Conservation (phyloP, 2,888 invertebrate genomes). For the Scaptomyza polygonia region DNA sequence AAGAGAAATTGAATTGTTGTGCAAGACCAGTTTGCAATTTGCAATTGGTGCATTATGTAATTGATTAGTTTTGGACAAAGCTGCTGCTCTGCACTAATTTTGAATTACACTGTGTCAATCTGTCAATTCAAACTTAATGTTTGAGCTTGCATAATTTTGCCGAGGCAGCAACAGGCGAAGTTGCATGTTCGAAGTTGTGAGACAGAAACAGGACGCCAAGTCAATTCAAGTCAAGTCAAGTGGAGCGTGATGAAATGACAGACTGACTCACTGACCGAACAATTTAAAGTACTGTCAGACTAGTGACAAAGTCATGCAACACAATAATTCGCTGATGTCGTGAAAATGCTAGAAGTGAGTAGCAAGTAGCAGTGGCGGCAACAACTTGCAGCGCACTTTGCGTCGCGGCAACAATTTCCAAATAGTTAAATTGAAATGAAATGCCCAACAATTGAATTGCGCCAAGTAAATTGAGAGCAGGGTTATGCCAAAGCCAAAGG, state of each 20-base stretch:
- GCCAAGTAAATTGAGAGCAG: constrained; percentile 59
- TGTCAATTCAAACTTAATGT: constrained; percentile 26
- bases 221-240: too few species aligned
- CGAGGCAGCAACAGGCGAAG: not conserved
- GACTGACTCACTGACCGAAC: constrained; percentile 12
- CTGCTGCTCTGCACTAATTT: not conserved
- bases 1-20: constrained; percentile 7
- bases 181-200: not conserved
- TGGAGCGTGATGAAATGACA: constrained; percentile 34
- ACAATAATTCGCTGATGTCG: constrained; percentile 50
- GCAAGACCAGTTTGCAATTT: constrained; percentile 36
- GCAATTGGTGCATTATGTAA: constrained; percentile 31
- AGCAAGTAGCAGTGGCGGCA: constrained; percentile 9
- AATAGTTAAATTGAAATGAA: constrained; percentile 77
- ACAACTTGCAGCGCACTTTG: constrained; percentile 18
- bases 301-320: constrained; percentile 31
- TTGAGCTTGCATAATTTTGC: constrained; percentile 40
- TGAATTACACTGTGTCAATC: constrained; percentile 4
- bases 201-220: constrained; percentile 7
- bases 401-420: constrained; percentile 48
- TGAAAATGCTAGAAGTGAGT: constrained; percentile 5
- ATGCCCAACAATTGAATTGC: constrained; percentile 75
- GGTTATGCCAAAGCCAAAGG: constrained; percentile 24
- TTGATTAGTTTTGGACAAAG: constrained; percentile 6
- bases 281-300: constrained; percentile 20